Evolutionary conservation across 2,113 vertebrate genomes (phyloP), one percentile per base, ranked within the genome.

Genomic region (Cyanoramphus novaezelandiae): DNA sequence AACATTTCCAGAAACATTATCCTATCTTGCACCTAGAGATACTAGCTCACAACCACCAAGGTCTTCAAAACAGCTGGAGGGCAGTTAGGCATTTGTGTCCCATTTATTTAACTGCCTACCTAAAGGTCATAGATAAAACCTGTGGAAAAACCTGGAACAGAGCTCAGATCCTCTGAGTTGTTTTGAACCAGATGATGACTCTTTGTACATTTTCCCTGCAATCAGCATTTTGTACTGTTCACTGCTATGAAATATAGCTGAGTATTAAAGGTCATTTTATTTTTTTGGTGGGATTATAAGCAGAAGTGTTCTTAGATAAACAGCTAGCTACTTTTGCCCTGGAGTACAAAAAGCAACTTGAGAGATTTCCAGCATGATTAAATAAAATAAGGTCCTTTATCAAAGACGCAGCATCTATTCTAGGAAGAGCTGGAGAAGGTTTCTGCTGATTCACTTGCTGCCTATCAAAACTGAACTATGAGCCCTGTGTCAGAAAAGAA

Each of bases 381-480:
- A 92, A 87, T 59, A 72, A 93, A 83, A 65, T 69, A n/a, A 68
- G 25, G 47, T 62, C 10, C 53, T 93, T 67, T 77, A 35, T 75
- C 60, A 75, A 60, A 96, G 60, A 44, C 29, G 23, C 15, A 90
- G 60, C 37, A 53, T 39, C 52, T 80, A 12, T 47, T 92, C 69
- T 57, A 87, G 43, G 24, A 86, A 57, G 8, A 88, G 43, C 35
- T 76, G 70, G 78, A 75, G 37, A 67, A 28, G 2, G 5, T 75
- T 94, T 95, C 41, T 94, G 64, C 68, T 95, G 95, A 96, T 82
- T 96, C 93, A 95, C 53, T 74, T 82, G 13, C 78, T 82, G 63
- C 63, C 67, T 82, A 53, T 80, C 69, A 77, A 86, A 57, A 47
- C 62, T 77, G 50, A 90, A 62, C 69, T 80, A 74, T 33, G 28